Evolutionary conservation across 2,797 vertebrate species (phyloP).

Genomic region (Periophthalmus magnuspinnatus): DNA sequence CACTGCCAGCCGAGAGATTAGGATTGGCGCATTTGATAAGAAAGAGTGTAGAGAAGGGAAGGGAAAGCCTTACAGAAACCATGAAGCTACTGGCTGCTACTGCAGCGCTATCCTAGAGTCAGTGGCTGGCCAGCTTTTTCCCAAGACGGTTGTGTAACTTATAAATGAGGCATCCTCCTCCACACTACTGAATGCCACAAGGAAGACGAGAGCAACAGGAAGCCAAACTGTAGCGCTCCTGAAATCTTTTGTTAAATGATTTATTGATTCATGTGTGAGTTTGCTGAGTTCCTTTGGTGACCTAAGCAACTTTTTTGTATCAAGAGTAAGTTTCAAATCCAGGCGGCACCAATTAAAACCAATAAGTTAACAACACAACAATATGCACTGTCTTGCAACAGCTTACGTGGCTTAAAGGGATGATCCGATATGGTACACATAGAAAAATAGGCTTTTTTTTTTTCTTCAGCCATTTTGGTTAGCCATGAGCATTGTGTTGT

Average conservation of each 20-base stretch:
- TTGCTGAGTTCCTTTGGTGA: slow-evolving; percentile 13
- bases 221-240: slow-evolving; percentile 51
- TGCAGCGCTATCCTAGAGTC: slow-evolving; percentile 51
- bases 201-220: slow-evolving; percentile 63
- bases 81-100: slow-evolving; percentile 47
- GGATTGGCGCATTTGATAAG: slow-evolving; percentile 17
- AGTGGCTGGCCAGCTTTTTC: slow-evolving; percentile 63
- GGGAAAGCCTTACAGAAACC: slow-evolving; percentile 60
- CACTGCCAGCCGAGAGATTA: slow-evolving; percentile 29
- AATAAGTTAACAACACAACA: not conserved
- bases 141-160: slow-evolving; percentile 78
- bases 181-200: slow-evolving; percentile 59
- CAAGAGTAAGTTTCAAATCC: not conserved
- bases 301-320: slow-evolving; percentile 4
- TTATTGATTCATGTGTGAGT: slow-evolving; percentile 14
- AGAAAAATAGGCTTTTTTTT: not conserved
- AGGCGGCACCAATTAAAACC: not conserved
- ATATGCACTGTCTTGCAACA: not conserved
- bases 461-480: not conserved
- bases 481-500: not conserved
- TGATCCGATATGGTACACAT: too few species aligned
- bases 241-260: slow-evolving; percentile 27
- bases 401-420: not conserved
- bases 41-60: slow-evolving; percentile 1
- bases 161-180: slow-evolving; percentile 75